Percentiles rank a stretch among this genome's conserved stretches.
Evolutionary conservation across 2,113 vertebrate species (phyloP).

Genomic region (Thomomys bottae): DNA sequence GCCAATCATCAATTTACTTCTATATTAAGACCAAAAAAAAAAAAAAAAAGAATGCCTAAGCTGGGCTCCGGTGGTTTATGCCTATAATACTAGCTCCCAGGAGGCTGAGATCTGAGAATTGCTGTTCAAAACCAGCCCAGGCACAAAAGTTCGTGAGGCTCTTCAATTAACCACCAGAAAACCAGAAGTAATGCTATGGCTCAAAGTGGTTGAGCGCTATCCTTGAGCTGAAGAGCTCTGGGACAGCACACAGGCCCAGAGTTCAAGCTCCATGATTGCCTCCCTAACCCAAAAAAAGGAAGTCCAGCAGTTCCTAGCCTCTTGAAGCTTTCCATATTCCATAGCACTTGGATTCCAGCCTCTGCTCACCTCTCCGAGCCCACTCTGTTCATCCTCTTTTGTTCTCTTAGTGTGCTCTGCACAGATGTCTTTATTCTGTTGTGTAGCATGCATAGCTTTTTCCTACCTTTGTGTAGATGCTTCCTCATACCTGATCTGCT

Average conservation of each 20-base stretch:
- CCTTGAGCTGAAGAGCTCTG: too few relatives aligned
- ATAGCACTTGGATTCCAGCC: background rate
- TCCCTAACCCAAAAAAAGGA: too few relatives aligned
- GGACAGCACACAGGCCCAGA: too few relatives aligned
- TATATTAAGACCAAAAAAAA: background rate
- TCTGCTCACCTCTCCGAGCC: background rate
- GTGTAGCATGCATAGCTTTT: background rate
- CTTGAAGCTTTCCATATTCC: background rate
- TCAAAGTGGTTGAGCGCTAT: too few relatives aligned
- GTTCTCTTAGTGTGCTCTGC: background rate
- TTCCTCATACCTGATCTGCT: background rate
- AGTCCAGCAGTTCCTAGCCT: background rate
- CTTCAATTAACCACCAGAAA: too few relatives aligned
- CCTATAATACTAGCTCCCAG: too few relatives aligned
- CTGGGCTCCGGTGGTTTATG: too few relatives aligned
- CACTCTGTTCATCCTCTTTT: background rate
- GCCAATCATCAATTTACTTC: background rate
- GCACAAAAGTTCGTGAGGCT: too few relatives aligned
- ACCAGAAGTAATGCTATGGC: too few relatives aligned
- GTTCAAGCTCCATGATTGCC: too few relatives aligned
- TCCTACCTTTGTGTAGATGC: background rate
- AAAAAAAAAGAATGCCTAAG: background rate
- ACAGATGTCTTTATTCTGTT: constrained; percentile 10
- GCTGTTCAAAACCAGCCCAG: too few relatives aligned
- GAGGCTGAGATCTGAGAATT: too few relatives aligned